Conservation (phyloP, 2,888 invertebrate genomes). For the Willowsia nigromaculata region DNA sequence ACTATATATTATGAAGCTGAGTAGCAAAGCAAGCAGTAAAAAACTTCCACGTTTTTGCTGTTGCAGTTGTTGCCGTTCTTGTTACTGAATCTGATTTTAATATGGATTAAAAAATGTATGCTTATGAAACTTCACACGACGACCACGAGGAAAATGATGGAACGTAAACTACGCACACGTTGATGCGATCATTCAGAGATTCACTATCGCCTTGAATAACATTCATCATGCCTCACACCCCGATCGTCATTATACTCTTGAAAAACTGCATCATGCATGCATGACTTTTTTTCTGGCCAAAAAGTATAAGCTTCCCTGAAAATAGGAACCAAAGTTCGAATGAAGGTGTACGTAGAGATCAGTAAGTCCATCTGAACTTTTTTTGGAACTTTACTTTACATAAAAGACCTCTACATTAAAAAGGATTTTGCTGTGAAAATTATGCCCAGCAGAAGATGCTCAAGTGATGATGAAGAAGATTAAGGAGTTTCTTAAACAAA, state of each 20-base stretch:
- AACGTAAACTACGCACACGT: background rate
- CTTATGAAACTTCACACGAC: background rate
- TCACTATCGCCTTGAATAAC: slow-evolving; percentile 3
- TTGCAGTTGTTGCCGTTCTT: background rate
- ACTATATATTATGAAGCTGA: background rate
- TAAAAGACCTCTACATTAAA: too few species aligned
- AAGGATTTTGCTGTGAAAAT: background rate
- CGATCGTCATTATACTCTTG: background rate
- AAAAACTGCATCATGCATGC: background rate
- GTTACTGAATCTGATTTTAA: slow-evolving; percentile 4
- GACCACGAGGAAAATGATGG: background rate
- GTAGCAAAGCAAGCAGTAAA: background rate
- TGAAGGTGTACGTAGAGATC: too few species aligned
- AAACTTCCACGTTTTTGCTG: background rate
- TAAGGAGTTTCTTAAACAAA: background rate
- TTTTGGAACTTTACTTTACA: too few species aligned
- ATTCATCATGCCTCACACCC: background rate
- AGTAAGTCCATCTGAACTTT: too few species aligned
- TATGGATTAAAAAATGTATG: background rate
- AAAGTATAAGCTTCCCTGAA: background rate
- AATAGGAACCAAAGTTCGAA: too few species aligned
- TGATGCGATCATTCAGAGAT: background rate
- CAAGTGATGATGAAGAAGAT: background rate
- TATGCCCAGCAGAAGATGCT: background rate
- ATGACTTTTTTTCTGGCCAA: background rate